Evolutionary conservation across 2,113 vertebrate genomes (phyloP).

Genomic region (Poeciliopsis retropinna): DNA sequence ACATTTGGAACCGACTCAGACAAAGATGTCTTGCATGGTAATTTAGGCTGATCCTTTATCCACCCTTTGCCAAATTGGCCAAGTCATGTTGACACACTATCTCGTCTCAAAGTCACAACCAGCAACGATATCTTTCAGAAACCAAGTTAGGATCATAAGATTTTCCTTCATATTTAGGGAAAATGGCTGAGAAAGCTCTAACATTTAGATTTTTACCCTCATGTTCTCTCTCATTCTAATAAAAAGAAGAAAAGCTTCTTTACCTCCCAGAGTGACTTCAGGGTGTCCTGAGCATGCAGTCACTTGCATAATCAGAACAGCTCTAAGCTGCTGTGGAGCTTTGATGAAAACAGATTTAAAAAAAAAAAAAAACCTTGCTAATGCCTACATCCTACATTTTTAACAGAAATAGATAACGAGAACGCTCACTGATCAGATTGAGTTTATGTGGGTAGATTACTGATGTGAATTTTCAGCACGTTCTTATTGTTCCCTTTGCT

Average conservation of each 20-base stretch:
- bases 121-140: constrained; percentile 49
- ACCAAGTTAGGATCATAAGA: constrained; percentile 53
- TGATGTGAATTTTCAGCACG: background rate
- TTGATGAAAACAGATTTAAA: constrained; percentile 15
- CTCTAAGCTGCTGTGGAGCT: constrained; percentile 55
- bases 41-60: constrained; percentile 38
- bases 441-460: constrained; percentile 3
- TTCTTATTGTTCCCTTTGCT: too few relatives aligned
- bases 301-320: constrained; percentile 71
- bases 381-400: constrained; percentile 11
- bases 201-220: constrained; percentile 55
- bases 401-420: background rate
- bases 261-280: constrained; percentile 62
- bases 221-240: constrained; percentile 45
- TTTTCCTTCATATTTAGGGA: constrained; percentile 58
- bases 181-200: constrained; percentile 64
- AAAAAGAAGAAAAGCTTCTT: constrained; percentile 66
- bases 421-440: background rate
- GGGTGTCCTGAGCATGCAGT: constrained; percentile 67
- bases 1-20: constrained; percentile 31
- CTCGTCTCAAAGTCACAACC: constrained; percentile 6
- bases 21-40: constrained; percentile 30
- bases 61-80: constrained; percentile 51
- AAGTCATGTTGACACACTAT: constrained; percentile 49
- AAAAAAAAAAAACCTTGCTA: constrained; percentile 33